Percentiles rank a stretch among this genome's conserved stretches.
Evolutionary conservation across 2,888 invertebrate genomes (phyloP).

Genomic region (Elaeidobius kamerunicus): DNA sequence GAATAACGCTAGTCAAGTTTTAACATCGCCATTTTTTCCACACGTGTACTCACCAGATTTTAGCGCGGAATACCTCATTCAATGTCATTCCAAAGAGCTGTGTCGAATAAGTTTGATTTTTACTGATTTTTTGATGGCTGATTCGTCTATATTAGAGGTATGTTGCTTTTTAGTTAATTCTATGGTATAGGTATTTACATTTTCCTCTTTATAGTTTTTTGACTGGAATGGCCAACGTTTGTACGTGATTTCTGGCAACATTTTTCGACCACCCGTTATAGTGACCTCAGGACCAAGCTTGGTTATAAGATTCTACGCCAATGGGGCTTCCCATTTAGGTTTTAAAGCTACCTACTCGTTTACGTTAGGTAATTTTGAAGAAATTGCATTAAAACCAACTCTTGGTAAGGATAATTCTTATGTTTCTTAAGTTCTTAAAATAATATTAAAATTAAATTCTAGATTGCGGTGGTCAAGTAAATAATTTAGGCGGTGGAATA

Average conservation of each 20-base stretch:
- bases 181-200: neutral
- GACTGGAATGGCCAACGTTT: conserved; percentile 65
- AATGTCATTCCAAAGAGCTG: conserved; percentile 51
- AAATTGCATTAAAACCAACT: conserved; percentile 34
- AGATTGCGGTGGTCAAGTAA: conserved; percentile 70
- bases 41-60: conserved; percentile 64
- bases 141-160: conserved; percentile 65
- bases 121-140: conserved; percentile 64
- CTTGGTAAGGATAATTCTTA: conserved; percentile 31
- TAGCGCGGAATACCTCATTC: conserved; percentile 62
- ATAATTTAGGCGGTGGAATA: conserved; percentile 67
- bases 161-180: neutral
- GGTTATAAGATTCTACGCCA: conserved; percentile 65
- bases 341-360: conserved; percentile 59
- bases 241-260: conserved; percentile 62
- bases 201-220: conserved; percentile 54
- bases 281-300: conserved; percentile 62
- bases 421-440: too few species aligned
- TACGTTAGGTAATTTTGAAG: conserved; percentile 35
- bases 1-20: conserved; percentile 51
- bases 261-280: conserved; percentile 67
- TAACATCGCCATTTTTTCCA: conserved; percentile 68
- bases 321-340: conserved; percentile 64
- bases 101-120: conserved; percentile 63
- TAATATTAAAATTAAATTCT: conserved; percentile 34